Conservation (phyloP, 2,797 vertebrate species). For the Discoglossus pictus region DNA sequence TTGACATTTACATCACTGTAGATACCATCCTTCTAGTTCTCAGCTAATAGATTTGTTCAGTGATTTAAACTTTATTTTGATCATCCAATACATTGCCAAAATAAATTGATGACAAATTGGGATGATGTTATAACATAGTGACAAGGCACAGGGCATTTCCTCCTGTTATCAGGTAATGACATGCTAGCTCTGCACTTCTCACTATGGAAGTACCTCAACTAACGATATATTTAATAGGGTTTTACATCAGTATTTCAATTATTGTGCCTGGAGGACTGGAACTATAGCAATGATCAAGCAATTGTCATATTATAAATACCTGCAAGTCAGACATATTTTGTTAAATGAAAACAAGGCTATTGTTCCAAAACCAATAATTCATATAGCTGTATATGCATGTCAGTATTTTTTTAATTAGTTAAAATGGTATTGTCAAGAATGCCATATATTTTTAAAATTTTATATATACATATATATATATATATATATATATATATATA, state of each 20-base stretch:
- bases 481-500: too few relatives aligned
- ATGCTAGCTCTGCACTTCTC: constrained; percentile 23
- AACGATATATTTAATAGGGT: not conserved
- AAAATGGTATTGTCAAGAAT: too few relatives aligned
- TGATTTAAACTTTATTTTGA: constrained; percentile 1
- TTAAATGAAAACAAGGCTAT: too few relatives aligned
- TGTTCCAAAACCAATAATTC: too few relatives aligned
- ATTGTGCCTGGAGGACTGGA: not conserved
- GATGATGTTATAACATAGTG: constrained; percentile 29
- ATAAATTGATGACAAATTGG: constrained; percentile 2
- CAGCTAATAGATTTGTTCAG: not conserved
- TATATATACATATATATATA: too few relatives aligned
- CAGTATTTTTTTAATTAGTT: too few relatives aligned
- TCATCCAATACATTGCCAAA: constrained; percentile 2
- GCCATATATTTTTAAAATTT: too few relatives aligned
- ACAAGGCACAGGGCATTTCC: not conserved
- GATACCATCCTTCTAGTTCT: not conserved
- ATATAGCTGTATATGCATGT: too few relatives aligned
- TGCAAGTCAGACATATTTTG: not conserved
- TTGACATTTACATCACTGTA: constrained; percentile 21
- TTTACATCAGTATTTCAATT: not conserved
- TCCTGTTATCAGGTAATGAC: constrained; percentile 4
- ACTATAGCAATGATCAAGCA: not conserved
- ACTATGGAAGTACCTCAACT: not conserved
- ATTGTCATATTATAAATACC: not conserved